Base-by-base conservation (phyloP, 23 tunicate genomes). In the Diplosoma virens region DNA sequence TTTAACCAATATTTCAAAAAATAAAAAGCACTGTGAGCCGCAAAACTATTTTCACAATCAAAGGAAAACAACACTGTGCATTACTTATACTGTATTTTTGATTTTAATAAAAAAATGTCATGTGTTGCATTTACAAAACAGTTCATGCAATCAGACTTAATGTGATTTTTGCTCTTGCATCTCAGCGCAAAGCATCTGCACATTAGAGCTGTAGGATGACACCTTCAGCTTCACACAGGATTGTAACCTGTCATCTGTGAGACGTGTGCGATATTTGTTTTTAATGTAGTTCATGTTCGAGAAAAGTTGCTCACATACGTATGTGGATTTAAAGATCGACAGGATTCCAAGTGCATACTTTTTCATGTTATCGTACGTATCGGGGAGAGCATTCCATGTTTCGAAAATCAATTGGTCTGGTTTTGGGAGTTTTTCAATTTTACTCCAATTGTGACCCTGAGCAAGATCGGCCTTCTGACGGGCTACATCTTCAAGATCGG, bases 401-500 rank as follows among this genome's bases (percentile, higher is more conserved):
- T 64, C 71, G n/a, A 64, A 64, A 64, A 25, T 64, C 71, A 64
- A 64, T 20, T 64, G 71, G 71, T 64, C 71, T 64, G 34, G 71
- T 64, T 64, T 64, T 64, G 71, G 71, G 71, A 64, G 71, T 34
- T 64, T 64, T 64, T 64, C 71, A 64, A 64, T 64, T 64, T 64
- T 20, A 36, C 71, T 64, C 71, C 71, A 64, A 64, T 64, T 64
- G 71, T 64, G 71, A 69, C 55, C 23, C 76, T 69, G 76, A 69
- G 76, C 76, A 35, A 69, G 55, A 69, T 35, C 58, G 54, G 76
- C 76, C 76, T 69, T 69, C 55, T 69, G 76, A n/a, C 76, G 76
- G 53, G 55, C 53, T 35, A 69, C 21, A 69, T 69, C 25, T 37
- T 69, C 76, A 37, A 69, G 76, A 58, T 69, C 58, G 5, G 76